Conservation (phyloP, 2,797 vertebrate species). For the Anguilla obscura region DNA sequence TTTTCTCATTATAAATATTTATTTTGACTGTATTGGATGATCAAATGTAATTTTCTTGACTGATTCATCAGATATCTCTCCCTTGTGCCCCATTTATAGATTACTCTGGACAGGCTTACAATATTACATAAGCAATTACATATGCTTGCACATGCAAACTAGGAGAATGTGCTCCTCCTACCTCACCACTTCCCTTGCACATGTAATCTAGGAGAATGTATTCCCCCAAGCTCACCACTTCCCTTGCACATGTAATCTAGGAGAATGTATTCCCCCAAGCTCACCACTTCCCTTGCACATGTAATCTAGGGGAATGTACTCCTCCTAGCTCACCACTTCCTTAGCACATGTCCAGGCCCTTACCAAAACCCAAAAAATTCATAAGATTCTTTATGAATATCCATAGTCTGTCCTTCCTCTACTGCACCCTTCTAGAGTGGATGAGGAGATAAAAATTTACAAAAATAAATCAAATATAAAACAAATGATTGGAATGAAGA, state of each 20-base stretch:
- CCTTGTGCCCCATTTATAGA: constrained; percentile 19
- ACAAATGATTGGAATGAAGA: neutral
- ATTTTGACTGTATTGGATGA: constrained; percentile 60
- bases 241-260: too few relatives aligned
- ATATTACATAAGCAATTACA: too few relatives aligned
- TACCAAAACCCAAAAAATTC: neutral
- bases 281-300: neutral
- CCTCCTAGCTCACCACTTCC: neutral
- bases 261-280: too few relatives aligned
- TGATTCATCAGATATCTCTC: neutral
- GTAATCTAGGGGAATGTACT: neutral
- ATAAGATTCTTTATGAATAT: neutral
- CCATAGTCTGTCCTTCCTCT: neutral
- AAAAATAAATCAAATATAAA: neutral
- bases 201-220: neutral
- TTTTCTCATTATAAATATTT: constrained; percentile 55
- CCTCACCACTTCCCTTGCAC: neutral
- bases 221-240: neutral
- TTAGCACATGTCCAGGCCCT: neutral
- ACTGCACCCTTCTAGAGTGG: neutral
- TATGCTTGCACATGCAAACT: neutral
- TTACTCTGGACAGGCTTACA: neutral
- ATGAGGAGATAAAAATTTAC: neutral
- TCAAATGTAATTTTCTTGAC: constrained; percentile 40
- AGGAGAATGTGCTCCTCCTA: neutral